Base-by-base conservation (phyloP, 2,888 invertebrate species). In the Lypha dubia region DNA sequence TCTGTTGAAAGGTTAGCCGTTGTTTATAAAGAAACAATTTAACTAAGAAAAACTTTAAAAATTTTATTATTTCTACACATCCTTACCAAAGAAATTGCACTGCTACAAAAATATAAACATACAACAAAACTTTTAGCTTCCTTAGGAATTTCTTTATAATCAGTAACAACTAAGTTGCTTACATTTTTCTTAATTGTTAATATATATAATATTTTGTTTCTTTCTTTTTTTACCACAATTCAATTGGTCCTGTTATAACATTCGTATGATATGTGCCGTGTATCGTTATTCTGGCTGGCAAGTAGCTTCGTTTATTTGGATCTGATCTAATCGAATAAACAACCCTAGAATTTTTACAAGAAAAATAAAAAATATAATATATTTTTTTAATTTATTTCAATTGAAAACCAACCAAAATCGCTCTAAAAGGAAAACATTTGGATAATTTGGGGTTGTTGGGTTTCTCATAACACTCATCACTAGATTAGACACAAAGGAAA, bases 321-420 rank as follows among this genome's bases (percentile, higher is more conserved):
- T 90, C 90, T 90, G 90, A 90, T 89, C 90, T 91, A 87, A 90
- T 87, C 86, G 90, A 90, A 90, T 90, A 91, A 89, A 90, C 90
- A 90, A 91, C 90, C 91, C 91, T 91, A 90, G 86, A 90, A 85
- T 51, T 58, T 58, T 74, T n/a, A 24, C 24, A 71, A 79, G 44
- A 81, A 77, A 51, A 74, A 71, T 20, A 68, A 75, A 32, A 53
- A 80, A 71, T 22, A 62, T 49, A 51, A n/a, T n/a, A 38, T 35
- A 60, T 22, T 32, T 49, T 11, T 68, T 53, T 13, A 35, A 41
- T 24, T 51, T 32, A 15, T 22, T 24, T 38, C 56, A 15, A 20
- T 68, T 46, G 35, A 49, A 58, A 41, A 35, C 38, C 15, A 73
- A 49, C 44, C 58, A 73, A 63, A 67, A 17, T 51, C 38, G 58